Evolutionary conservation across 2,113 vertebrate genomes (phyloP).

Genomic region (Oxyura jamaicensis): DNA sequence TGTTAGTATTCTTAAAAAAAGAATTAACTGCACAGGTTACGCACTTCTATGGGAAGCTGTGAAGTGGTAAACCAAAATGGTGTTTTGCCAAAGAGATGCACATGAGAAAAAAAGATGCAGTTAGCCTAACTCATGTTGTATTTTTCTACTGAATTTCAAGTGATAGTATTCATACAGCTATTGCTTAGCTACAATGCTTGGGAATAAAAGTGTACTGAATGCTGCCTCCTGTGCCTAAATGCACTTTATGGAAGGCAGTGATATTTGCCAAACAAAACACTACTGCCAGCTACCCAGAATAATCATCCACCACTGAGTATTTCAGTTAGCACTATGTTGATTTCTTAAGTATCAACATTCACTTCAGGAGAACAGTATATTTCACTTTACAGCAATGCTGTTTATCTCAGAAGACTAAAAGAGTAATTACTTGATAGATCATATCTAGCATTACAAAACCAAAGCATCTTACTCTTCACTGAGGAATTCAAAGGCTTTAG

Average conservation of each 20-base stretch:
- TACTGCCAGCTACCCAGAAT: not conserved
- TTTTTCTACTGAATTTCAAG: not conserved
- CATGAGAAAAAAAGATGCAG: not conserved
- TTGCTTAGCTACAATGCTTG: not conserved
- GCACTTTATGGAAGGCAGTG: not conserved
- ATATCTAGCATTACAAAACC: not conserved
- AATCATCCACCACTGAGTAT: not conserved
- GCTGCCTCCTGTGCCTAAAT: not conserved
- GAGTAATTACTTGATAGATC: not conserved
- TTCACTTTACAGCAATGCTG: not conserved
- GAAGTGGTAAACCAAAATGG: not conserved
- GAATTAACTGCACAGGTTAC: not conserved
- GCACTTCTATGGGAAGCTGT: not conserved
- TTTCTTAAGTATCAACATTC: not conserved
- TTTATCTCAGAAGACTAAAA: not conserved
- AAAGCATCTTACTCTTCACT: constrained; percentile 91
- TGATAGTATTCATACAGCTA: not conserved
- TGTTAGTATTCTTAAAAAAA: not conserved
- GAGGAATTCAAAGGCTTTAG: constrained; percentile 98
- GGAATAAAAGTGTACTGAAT: not conserved
- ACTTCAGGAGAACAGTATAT: not conserved
- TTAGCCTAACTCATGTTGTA: not conserved
- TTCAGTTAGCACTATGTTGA: not conserved
- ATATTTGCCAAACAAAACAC: not conserved
- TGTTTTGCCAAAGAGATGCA: not conserved